These are phyloP conservation scores for Hydrolagus affinis DNA, from an alignment of 2,113 vertebrate species.

Conservation along the genomic window DNA sequence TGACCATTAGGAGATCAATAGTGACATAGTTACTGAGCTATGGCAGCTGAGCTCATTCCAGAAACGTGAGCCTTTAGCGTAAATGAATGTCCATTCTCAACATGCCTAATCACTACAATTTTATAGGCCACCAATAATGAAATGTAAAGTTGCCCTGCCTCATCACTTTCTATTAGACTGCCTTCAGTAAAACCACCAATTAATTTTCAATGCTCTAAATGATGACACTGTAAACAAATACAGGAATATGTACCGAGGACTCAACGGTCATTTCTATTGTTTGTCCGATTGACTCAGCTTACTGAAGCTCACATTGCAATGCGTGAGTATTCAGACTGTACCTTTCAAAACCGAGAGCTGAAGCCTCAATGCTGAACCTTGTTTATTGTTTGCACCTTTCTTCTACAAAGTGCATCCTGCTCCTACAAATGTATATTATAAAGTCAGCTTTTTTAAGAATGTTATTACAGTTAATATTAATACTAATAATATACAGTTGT, in stretches of 20 bases:
- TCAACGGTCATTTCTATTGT: background rate
- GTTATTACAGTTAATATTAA: too few species aligned
- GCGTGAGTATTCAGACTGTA: background rate
- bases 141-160: background rate
- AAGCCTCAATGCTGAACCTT: too few species aligned
- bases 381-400: too few species aligned
- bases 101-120: background rate
- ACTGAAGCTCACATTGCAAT: background rate
- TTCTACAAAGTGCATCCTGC: too few species aligned
- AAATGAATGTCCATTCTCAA: background rate
- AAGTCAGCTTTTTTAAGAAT: too few species aligned
- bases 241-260: background rate
- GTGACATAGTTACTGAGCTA: background rate
- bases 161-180: background rate
- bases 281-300: background rate
- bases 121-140: background rate
- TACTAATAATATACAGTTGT: too few species aligned
- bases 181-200: background rate
- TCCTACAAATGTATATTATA: too few species aligned
- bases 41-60: background rate
- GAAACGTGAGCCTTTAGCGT: background rate
- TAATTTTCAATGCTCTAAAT: background rate
- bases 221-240: background rate
- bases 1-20: background rate
- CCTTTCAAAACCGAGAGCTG: background rate